Percentiles rank a stretch among this genome's conserved stretches.
These are phyloP conservation scores for Electrophaes corylata DNA, from an alignment of 2,888 invertebrate species.

Conservation along the genomic window DNA sequence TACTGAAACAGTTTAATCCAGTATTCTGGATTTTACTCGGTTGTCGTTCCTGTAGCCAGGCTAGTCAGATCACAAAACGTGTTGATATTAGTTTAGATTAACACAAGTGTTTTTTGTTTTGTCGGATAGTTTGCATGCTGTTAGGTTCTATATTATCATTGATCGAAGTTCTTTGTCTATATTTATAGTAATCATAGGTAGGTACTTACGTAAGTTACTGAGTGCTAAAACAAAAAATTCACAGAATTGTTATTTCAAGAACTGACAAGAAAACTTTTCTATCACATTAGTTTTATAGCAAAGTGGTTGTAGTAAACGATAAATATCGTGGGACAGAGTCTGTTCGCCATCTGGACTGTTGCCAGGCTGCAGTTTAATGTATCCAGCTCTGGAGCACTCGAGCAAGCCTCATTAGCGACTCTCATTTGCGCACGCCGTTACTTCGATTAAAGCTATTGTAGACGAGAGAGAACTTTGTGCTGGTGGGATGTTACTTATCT, in stretches of 20 bases:
- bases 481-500: neutral
- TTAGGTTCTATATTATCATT: too few species aligned
- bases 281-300: constrained; percentile 16
- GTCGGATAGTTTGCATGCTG: too few species aligned
- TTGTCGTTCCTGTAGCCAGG: too few species aligned
- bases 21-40: too few species aligned
- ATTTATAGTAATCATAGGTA: too few species aligned
- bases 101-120: too few species aligned
- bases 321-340: neutral
- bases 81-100: too few species aligned
- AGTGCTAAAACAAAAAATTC: neutral
- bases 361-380: constrained; percentile 13
- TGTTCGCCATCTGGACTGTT: constrained; percentile 9
- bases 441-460: constrained; percentile 12
- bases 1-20: too few species aligned
- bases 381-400: neutral
- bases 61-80: too few species aligned
- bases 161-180: too few species aligned
- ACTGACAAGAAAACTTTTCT: constrained; percentile 9
- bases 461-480: neutral
- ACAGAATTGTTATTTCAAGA: neutral
- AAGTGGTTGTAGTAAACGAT: constrained; percentile 1
- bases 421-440: constrained; percentile 15
- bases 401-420: constrained; percentile 17
- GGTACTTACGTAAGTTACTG: too few species aligned